Base-by-base conservation (phyloP, 2,113 vertebrate species). In the Xenopus borealis region DNA sequence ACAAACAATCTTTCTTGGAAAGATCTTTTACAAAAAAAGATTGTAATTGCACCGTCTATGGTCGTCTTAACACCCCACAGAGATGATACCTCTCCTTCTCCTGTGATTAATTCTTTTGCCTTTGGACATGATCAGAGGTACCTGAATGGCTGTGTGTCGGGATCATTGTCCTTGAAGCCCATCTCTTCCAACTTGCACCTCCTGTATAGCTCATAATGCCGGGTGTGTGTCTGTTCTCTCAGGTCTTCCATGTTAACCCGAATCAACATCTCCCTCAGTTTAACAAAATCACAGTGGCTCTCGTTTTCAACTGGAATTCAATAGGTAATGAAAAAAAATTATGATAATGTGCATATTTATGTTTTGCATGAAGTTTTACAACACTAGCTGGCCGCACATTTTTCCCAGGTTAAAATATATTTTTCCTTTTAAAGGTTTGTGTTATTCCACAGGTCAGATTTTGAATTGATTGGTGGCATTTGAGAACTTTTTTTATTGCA, bases 241-340 rank as follows among this genome's bases (percentile, higher is more conserved):
- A 99, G 94, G n/a, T 99, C 97, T 85, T 99, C 97, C 97, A 98
- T 99, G 85, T 99, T 99, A 14, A 99, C 95, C 1, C 97, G 84
- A 30, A 99, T 96, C 87, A 99, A 85, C 97, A 99, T 99, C 68
- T 99, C 96, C 72, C 96, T 27, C 58, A 99, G 92, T 70, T 99
- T 99, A 66, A 98, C 94, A 0, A 99, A 99, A 88, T 99, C 97
- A 44, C 96, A 98, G 87, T 99, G 97, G 52, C 91, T 95, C 85
- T 99, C 97, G 0, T 99, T 99, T 88, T 98, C 97, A 59, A 99
- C 97, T 99, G 72, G 2, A 0, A 9, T 18, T 12, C 11, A 66
- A n/a, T 12, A 30, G n/a, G 47, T 55, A 16, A 55, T n/a, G 14
- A n/a, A 55, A 14, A 17, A 14, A 55, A 33, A n/a, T n/a, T n/a